These are phyloP conservation scores for Plecturocebus donacophilus DNA, from an alignment of 2,113 vertebrate genomes.

Conservation along the genomic window DNA sequence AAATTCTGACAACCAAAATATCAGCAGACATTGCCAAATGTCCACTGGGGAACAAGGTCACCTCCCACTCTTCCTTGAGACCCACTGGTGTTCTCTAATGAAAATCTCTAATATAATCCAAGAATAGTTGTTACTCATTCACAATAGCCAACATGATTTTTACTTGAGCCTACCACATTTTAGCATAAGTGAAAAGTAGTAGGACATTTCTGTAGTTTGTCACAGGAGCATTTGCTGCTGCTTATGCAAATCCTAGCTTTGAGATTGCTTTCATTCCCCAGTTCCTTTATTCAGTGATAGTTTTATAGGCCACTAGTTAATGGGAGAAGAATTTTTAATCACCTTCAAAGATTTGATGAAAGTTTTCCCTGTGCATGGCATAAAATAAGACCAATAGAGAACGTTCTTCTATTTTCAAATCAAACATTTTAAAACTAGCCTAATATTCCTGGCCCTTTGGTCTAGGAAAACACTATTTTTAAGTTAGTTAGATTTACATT, in stretches of 20 bases:
- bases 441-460: not conserved
- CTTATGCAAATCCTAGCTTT: not conserved
- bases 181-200: not conserved
- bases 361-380: not conserved
- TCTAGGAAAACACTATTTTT: not conserved
- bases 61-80: not conserved
- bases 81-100: not conserved
- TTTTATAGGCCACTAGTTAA: not conserved
- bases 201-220: not conserved
- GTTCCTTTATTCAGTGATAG: not conserved
- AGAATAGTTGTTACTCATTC: not conserved
- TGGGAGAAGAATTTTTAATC: not conserved
- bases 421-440: not conserved
- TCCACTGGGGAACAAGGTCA: not conserved
- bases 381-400: not conserved
- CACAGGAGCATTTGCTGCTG: not conserved
- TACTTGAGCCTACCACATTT: not conserved
- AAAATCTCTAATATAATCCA: not conserved
- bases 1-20: not conserved
- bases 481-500: constrained; percentile 20
- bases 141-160: not conserved
- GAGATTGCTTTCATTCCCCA: not conserved
- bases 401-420: constrained; percentile 11
- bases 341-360: not conserved
- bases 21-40: not conserved